Evolutionary conservation across 2,113 vertebrate species (phyloP).

Genomic region (Colius striatus): DNA sequence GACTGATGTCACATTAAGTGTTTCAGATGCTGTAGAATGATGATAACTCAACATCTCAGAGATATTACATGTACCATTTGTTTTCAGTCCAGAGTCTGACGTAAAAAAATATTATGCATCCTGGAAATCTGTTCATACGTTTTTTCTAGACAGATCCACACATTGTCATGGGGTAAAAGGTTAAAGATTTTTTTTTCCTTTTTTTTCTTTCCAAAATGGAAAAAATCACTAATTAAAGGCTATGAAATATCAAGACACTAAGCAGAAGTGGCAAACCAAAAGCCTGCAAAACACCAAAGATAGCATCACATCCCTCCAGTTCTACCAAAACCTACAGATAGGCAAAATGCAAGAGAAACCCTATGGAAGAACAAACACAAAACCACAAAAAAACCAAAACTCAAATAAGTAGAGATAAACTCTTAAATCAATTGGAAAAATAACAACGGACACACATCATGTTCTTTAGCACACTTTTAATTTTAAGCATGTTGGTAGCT

Average conservation of each 20-base stretch:
- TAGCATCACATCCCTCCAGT: neutral
- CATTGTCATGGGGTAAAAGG: neutral
- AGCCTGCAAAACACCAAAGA: neutral
- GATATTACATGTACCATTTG: neutral
- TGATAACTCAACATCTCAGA: too few species aligned
- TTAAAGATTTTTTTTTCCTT: too few species aligned
- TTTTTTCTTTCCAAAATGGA: neutral
- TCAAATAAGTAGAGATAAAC: too few species aligned
- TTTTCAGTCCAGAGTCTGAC: neutral
- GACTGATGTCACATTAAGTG: neutral
- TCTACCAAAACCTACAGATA: neutral
- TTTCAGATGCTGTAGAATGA: neutral
- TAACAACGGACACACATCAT: neutral
- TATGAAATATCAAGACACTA: neutral
- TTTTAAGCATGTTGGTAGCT: neutral
- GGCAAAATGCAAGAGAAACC: neutral
- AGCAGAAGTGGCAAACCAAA: neutral
- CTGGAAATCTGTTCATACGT: neutral
- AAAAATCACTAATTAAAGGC: neutral
- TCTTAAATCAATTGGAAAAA: neutral
- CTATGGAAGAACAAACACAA: too few species aligned
- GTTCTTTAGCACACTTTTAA: neutral
- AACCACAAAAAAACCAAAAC: neutral
- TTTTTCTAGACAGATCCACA: neutral
- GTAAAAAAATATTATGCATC: accelerated